These are phyloP conservation scores for Myotis yumanensis DNA, from an alignment of 2,113 vertebrate genomes.

Conservation along the genomic window DNA sequence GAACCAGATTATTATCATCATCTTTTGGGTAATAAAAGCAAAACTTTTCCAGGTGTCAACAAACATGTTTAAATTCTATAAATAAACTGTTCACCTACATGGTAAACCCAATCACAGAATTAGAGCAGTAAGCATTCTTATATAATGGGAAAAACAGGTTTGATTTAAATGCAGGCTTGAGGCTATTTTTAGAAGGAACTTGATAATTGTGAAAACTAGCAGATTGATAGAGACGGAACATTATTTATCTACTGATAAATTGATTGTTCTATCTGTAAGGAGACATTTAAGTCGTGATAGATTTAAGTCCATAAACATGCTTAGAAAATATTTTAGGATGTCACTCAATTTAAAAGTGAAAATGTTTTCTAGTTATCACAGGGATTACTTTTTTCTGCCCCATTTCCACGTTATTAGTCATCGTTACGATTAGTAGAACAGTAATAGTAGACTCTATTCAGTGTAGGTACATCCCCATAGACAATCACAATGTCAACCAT, in stretches of 20 bases:
- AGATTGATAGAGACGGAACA: neutral
- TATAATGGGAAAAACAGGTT: neutral
- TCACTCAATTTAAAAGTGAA: neutral
- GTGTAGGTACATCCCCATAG: neutral
- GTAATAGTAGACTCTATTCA: neutral
- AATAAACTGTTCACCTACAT: neutral
- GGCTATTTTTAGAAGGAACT: slow-evolving; percentile 29
- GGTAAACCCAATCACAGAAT: neutral
- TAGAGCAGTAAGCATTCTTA: neutral
- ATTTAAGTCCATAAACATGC: neutral
- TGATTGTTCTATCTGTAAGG: neutral
- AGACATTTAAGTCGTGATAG: neutral
- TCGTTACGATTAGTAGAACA: neutral
- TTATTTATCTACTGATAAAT: neutral
- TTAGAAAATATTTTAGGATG: neutral
- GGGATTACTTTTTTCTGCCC: neutral
- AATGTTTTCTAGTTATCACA: neutral
- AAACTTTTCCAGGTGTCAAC: neutral
- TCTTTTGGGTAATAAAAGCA: neutral
- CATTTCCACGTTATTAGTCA: neutral
- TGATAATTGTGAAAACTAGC: neutral
- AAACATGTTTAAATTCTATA: neutral
- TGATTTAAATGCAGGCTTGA: neutral
- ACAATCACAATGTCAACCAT: neutral
- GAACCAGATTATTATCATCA: neutral